Evolutionary conservation across 2,113 vertebrate genomes (phyloP), one percentile per base, ranked within the genome.

Genomic region (Turnix velox): DNA sequence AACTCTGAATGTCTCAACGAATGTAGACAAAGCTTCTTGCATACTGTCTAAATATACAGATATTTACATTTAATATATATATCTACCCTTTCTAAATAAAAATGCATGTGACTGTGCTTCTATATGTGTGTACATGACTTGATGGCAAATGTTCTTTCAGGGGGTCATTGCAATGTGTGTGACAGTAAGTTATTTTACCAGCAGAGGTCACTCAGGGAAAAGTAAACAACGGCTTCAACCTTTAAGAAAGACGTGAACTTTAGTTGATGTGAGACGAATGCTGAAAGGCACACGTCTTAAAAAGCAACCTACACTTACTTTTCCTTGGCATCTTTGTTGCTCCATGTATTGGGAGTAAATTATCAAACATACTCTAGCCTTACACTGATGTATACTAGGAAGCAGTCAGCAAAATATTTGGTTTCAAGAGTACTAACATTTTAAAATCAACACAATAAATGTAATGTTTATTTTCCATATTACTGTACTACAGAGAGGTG

Each of bases 201-300:
- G 96, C 87, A 97, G 96, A 96, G 96, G 96, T 97, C 96, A 97
- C 93, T 97, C 96, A 62, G 62, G 89, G 82, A 92, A 97, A 97
- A 96, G 95, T 94, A 93, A 97, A 97, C 92, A 88, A 93, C 91
- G 73, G 77, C 54, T 96, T 93, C 28, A 37, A 69, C 33, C 90
- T 92, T 48, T 66, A 68, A 87, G 71, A 61, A 77, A 52, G 82
- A 77, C 37, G 5, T 22, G 71, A 90, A 71, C 49, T 39, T 73
- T 45, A 19, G 40, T 12, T 62, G 37, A 35, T 12, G 6, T 43
- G 88, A 88, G 59, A 68, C 4, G 23, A 33, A 15, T 58, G 3
- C 35, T 30, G 35, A 71, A 78, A 71, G 43, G 37, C 20, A 24
- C 9, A 2, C 2, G 0, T 23, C 51, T 77, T 73, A 12, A 43